These are phyloP conservation scores for Drosophila gunungcola DNA, from an alignment of 1,140 invertebrate species.

Conservation along the genomic window DNA sequence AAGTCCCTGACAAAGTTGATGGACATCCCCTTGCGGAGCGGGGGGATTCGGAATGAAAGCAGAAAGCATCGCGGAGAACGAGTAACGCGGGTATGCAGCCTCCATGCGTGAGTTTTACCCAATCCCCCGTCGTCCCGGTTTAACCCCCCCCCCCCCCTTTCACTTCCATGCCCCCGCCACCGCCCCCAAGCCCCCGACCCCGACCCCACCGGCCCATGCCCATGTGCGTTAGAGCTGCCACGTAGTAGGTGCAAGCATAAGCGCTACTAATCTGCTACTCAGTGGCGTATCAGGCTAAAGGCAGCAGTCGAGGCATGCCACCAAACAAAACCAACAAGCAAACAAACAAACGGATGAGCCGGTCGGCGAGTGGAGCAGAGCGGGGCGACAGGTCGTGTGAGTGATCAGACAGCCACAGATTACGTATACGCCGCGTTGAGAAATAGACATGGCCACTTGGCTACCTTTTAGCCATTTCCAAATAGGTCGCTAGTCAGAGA, in stretches of 20 bases:
- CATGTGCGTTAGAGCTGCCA: conserved; percentile 45
- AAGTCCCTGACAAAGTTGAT: conserved; percentile 28
- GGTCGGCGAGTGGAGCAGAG: conserved; percentile 5
- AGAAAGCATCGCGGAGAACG: conserved; percentile 15
- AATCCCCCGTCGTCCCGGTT: too few relatives aligned
- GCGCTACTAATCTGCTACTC: conserved; percentile 82
- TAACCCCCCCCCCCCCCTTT: not conserved
- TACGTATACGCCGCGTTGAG: conserved; percentile 75
- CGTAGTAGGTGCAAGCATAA: conserved; percentile 82
- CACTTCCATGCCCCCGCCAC: too few relatives aligned
- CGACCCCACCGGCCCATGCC: not conserved
- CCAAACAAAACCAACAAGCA: conserved; percentile 62
- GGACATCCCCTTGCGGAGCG: conserved; percentile 3
- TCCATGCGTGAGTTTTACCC: conserved; percentile 23
- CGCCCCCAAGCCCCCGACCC: too few relatives aligned
- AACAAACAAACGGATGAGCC: conserved; percentile 62
- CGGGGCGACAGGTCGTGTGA: conserved; percentile 64
- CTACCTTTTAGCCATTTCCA: not conserved
- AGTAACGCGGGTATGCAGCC: conserved; percentile 36
- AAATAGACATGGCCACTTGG: not conserved
- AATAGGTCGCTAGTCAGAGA: not conserved
- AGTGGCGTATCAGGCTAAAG: conserved; percentile 80
- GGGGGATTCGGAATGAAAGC: not conserved
- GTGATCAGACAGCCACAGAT: conserved; percentile 80
- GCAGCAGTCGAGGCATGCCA: conserved; percentile 68